A percentile compares a stretch with the other conserved stretches of the same genome.
These are phyloP conservation scores for Drosophila melanogaster DNA, from an alignment of 1,140 invertebrate genomes.

Conservation along the genomic window Release_6_plus_ISO1_MT NC_004354.4:13083501-13084000, in stretches of 20 bases:
- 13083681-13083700: too few species aligned
- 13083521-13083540: not conserved
- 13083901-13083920: slow-evolving; percentile 6
- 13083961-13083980: slow-evolving; percentile 25
- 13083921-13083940: not conserved
- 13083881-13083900: not conserved
- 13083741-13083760: too few species aligned
- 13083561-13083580: not conserved
- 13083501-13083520: slow-evolving; percentile 15
- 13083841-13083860: not conserved
- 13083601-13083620: too few species aligned
- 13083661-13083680: not conserved
- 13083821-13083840: not conserved
- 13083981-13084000: slow-evolving; percentile 29
- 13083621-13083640: not conserved
- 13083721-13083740: too few species aligned
- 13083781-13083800: too few species aligned
- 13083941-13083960: slow-evolving; percentile 14
- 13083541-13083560: not conserved
- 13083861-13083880: slow-evolving; percentile 4
- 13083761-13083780: too few species aligned
- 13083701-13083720: too few species aligned
- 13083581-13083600: not conserved
- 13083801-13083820: not conserved
- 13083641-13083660: not conserved